phyloP scores from a whole-genome alignment of 1,140 invertebrate species.

The Colletes latitarsis region DNA sequence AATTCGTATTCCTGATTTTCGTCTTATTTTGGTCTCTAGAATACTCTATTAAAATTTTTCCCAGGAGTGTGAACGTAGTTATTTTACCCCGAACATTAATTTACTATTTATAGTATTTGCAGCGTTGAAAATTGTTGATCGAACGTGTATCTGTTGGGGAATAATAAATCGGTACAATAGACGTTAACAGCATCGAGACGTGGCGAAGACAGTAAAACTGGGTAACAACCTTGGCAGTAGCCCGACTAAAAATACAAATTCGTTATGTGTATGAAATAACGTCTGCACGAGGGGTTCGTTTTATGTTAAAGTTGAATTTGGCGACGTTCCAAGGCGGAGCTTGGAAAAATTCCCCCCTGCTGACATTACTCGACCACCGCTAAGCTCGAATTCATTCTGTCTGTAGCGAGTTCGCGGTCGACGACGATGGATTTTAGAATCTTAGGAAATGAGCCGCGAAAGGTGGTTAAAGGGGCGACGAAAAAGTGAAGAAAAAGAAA shows the following conservation, averaged over 20 bases:
- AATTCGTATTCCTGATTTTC: no score
- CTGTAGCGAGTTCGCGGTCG: neutral
- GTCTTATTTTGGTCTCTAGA: no score
- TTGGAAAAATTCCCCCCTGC: slow-evolving; percentile 15
- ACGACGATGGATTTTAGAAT: neutral
- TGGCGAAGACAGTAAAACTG: slow-evolving; percentile 4
- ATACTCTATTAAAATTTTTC: no score
- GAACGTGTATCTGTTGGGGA: no score
- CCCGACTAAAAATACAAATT: slow-evolving; percentile 67
- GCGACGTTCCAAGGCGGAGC: slow-evolving; percentile 37
- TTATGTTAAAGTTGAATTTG: slow-evolving; percentile 52
- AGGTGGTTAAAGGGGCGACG: neutral
- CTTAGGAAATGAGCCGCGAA: slow-evolving; percentile 10
- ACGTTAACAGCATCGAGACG: neutral
- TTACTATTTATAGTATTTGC: neutral
- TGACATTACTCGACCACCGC: slow-evolving; percentile 17
- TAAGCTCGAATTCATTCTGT: slow-evolving; percentile 7
- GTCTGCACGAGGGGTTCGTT: slow-evolving; percentile 38
- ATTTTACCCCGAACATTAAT: no score
- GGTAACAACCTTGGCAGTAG: slow-evolving; percentile 49
- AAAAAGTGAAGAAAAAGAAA: neutral
- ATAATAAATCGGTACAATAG: neutral
- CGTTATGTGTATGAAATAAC: slow-evolving; percentile 29
- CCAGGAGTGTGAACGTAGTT: no score
- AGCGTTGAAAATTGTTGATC: no score